Evolutionary conservation across 2,113 vertebrate species (phyloP).

Genomic region (human (Homo sapiens)): GRCh38 chr2:173479501-173480000

Average conservation of each 20-base stretch:
- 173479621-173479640: background rate
- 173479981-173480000: background rate
- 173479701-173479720: background rate
- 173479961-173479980: background rate
- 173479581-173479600: background rate
- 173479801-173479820: background rate
- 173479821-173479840: background rate
- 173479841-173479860: background rate
- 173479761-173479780: background rate
- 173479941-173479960: background rate
- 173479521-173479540: background rate
- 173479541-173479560: background rate
- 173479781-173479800: background rate
- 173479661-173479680: background rate
- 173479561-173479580: background rate
- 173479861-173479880: background rate
- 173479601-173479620: background rate
- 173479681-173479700: background rate
- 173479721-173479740: background rate
- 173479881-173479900: background rate
- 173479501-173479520: background rate
- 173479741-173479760: background rate
- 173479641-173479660: background rate
- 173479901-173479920: slow-evolving; percentile 3
- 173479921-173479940: background rate